Percentiles rank a stretch among this genome's conserved stretches.
These are phyloP conservation scores for Drosophila paulistorum DNA, from an alignment of 1,140 invertebrate species.

Conservation along the genomic window DNA sequence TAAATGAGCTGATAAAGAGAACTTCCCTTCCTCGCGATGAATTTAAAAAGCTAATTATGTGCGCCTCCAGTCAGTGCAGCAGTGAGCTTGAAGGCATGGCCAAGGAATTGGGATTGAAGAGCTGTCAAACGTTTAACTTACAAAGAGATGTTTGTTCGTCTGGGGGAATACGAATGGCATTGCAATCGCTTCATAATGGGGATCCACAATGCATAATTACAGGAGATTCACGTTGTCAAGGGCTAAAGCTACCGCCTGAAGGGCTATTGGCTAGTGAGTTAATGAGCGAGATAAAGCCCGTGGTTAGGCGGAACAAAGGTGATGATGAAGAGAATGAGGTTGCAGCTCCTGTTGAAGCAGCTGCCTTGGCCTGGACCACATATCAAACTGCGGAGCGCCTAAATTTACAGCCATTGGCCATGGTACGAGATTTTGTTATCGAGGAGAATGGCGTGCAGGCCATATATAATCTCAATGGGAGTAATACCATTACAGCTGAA, in stretches of 20 bases:
- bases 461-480: slow-evolving; percentile 81
- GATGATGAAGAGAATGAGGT: slow-evolving; percentile 83
- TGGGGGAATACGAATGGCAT: slow-evolving; percentile 42
- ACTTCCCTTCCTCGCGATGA: slow-evolving; percentile 52
- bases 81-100: slow-evolving; percentile 22
- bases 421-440: slow-evolving; percentile 93
- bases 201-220: slow-evolving; percentile 48
- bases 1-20: slow-evolving; percentile 69
- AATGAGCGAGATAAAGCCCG: slow-evolving; percentile 17
- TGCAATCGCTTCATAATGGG: slow-evolving; percentile 38
- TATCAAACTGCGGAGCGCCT: slow-evolving; percentile 88
- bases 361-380: slow-evolving; percentile 94
- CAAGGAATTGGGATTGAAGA: slow-evolving; percentile 47
- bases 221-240: slow-evolving; percentile 42
- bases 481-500: neutral
- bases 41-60: slow-evolving; percentile 54
- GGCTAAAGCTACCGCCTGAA: slow-evolving; percentile 3
- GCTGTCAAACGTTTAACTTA: slow-evolving; percentile 35
- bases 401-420: slow-evolving; percentile 93
- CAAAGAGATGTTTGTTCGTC: slow-evolving; percentile 46
- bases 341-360: slow-evolving; percentile 87
- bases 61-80: slow-evolving; percentile 28
- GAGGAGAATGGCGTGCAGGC: slow-evolving; percentile 90
- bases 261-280: slow-evolving; percentile 43
- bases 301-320: neutral